A percentile compares a stretch with the other conserved stretches of the same genome.
Evolutionary conservation across 2,113 vertebrate species (phyloP).

Genomic region (Lontra canadensis): DNA sequence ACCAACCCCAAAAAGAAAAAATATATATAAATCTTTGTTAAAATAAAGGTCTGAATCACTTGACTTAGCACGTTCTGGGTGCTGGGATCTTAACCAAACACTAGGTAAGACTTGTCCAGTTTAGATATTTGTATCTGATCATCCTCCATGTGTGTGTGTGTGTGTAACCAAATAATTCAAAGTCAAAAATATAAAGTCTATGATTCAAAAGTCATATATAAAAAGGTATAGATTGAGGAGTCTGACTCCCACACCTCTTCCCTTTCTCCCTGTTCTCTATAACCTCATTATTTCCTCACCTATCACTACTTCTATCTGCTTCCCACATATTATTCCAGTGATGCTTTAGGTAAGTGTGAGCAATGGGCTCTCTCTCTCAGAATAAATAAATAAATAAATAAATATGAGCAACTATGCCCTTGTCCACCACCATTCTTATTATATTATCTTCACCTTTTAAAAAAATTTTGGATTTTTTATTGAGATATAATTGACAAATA

Average conservation of each 20-base stretch:
- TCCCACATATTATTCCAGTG: not conserved
- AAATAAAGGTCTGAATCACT: not conserved
- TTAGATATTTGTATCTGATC: not conserved
- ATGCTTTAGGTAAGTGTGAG: not conserved
- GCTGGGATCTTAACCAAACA: not conserved
- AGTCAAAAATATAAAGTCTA: not conserved
- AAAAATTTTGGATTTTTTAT: not conserved
- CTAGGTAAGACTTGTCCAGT: not conserved
- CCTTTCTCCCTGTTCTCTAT: not conserved
- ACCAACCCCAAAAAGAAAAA: not conserved
- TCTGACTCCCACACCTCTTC: not conserved
- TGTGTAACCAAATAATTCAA: not conserved
- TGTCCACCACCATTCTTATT: not conserved
- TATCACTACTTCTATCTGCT: not conserved
- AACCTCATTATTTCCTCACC: not conserved
- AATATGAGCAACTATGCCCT: not conserved
- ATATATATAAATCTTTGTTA: not conserved
- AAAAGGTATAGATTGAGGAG: not conserved
- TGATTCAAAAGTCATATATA: not conserved
- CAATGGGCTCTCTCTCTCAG: not conserved
- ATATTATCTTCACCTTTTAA: not conserved
- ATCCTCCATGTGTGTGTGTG: not conserved
- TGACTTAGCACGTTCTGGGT: not conserved
- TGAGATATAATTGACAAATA: not conserved
- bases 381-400: not conserved